Percentiles rank a stretch among this genome's conserved stretches.
phyloP scores from a whole-genome alignment of 2,888 invertebrate species.

The Pecten maximus region DNA sequence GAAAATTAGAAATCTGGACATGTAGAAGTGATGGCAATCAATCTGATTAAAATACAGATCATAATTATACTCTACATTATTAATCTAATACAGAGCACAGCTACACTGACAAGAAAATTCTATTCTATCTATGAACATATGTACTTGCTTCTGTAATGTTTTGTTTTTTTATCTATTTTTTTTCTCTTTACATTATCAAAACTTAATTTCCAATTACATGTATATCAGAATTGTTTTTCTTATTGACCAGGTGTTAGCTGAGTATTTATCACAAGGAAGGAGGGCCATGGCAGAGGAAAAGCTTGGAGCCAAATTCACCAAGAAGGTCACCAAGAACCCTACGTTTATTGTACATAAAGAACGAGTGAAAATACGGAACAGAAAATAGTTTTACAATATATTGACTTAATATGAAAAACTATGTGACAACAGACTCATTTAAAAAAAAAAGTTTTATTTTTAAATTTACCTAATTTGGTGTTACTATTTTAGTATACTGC shows the following conservation, averaged over 20 bases:
- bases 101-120: too few relatives aligned
- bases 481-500: background rate
- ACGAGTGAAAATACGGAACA: constrained; percentile 60
- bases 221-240: constrained; percentile 37
- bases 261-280: constrained; percentile 70
- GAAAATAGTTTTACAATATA: background rate
- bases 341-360: constrained; percentile 71
- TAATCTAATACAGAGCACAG: too few relatives aligned
- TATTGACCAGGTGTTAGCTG: constrained; percentile 71
- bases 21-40: too few relatives aligned
- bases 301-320: constrained; percentile 71
- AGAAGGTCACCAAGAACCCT: constrained; percentile 72
- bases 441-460: background rate
- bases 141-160: too few relatives aligned
- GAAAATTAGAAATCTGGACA: too few relatives aligned
- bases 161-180: too few relatives aligned
- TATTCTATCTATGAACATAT: too few relatives aligned
- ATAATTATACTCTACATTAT: too few relatives aligned
- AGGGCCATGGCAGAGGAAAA: constrained; percentile 68
- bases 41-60: too few relatives aligned
- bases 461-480: background rate
- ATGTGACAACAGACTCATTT: background rate
- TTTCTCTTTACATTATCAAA: too few relatives aligned
- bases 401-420: background rate
- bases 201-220: too few relatives aligned